These are phyloP conservation scores for Zeus faber DNA, from an alignment of 2,113 vertebrate genomes.

Conservation along the genomic window DNA sequence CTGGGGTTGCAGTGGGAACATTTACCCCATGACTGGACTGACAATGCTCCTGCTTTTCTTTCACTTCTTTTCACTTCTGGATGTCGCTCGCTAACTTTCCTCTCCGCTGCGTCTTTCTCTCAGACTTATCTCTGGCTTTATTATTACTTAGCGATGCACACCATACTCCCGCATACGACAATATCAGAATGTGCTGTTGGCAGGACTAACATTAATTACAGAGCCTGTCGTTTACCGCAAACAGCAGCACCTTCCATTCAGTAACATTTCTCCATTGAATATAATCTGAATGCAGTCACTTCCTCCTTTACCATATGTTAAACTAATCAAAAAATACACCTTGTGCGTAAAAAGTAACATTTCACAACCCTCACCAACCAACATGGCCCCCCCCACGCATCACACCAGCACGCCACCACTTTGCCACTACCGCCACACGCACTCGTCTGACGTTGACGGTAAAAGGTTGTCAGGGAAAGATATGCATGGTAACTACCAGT, in stretches of 20 bases:
- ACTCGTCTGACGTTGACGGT: background rate
- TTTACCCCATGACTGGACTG: too few relatives aligned
- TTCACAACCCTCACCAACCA: background rate
- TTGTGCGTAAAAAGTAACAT: slow-evolving; percentile 8
- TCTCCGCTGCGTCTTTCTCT: background rate
- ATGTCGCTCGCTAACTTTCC: background rate
- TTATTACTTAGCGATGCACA: too few relatives aligned
- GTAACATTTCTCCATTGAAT: too few relatives aligned
- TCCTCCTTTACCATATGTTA: slow-evolving; percentile 31
- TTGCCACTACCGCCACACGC: background rate
- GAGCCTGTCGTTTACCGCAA: background rate
- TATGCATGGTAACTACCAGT: background rate
- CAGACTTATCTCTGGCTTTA: background rate
- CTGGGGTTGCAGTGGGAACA: too few relatives aligned
- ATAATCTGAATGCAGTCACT: too few relatives aligned
- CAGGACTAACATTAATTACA: background rate
- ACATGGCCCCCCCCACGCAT: background rate
- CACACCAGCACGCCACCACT: background rate
- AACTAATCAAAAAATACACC: background rate
- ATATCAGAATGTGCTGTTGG: background rate
- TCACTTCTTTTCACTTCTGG: background rate
- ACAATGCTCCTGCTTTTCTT: background rate
- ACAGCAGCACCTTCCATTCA: background rate
- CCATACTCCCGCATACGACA: background rate
- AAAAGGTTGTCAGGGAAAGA: background rate